Evolutionary conservation across 2,797 vertebrate genomes (phyloP).

Genomic region (Brachymystax lenok): DNA sequence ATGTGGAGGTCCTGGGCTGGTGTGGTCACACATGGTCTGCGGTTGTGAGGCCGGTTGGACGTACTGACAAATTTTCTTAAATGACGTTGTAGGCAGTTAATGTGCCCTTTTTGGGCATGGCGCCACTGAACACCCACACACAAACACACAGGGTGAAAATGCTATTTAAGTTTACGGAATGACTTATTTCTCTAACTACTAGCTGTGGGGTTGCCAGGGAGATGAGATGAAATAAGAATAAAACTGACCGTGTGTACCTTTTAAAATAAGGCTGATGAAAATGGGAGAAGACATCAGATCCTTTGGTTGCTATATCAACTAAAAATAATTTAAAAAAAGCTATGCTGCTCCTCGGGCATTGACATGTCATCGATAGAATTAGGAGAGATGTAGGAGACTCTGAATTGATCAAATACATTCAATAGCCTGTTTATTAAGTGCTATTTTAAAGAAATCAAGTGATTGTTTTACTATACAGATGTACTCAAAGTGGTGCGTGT

Average conservation of each 20-base stretch:
- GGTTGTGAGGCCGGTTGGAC: too few relatives aligned
- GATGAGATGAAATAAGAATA: background rate
- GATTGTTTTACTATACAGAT: background rate
- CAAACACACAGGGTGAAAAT: background rate
- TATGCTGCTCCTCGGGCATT: background rate
- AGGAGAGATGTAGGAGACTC: too few relatives aligned
- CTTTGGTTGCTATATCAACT: background rate
- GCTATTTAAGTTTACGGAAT: background rate
- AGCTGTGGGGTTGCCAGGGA: slow-evolving; percentile 11
- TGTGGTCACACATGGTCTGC: too few relatives aligned
- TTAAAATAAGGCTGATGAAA: background rate
- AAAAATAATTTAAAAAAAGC: background rate
- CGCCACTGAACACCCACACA: background rate
- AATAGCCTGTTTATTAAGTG: background rate
- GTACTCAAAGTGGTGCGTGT: background rate
- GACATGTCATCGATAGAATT: background rate
- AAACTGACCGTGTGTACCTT: background rate
- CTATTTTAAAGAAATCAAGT: background rate
- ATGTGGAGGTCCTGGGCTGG: too few relatives aligned
- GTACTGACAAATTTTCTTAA: too few relatives aligned
- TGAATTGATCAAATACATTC: too few relatives aligned
- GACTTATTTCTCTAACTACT: background rate
- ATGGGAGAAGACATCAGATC: background rate
- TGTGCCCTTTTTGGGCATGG: background rate
- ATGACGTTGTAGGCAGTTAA: too few relatives aligned